Evolutionary conservation across 2,113 vertebrate species (phyloP).

Genomic region (Alethe castanea): DNA sequence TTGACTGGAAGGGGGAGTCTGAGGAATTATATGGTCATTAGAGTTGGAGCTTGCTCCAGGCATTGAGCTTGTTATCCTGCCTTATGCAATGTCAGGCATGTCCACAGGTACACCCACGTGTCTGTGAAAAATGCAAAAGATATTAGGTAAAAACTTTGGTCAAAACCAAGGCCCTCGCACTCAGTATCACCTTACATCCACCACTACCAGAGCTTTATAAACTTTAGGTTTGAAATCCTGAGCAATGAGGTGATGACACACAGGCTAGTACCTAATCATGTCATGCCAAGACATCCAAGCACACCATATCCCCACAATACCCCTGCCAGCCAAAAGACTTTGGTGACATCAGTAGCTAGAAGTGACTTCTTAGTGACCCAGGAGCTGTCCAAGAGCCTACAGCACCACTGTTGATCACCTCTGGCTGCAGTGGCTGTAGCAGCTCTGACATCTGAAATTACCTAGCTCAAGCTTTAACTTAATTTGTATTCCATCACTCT

Average conservation of each 20-base stretch:
- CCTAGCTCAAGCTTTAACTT: background rate
- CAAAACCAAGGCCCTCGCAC: background rate
- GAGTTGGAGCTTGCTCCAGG: background rate
- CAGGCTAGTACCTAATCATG: background rate
- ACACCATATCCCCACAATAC: fast-evolving
- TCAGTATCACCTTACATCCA: background rate
- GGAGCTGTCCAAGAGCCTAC: background rate
- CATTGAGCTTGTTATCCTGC: background rate
- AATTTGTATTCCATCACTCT: background rate
- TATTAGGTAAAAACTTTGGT: background rate
- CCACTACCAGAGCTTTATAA: background rate
- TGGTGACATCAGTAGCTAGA: background rate
- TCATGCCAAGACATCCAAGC: background rate
- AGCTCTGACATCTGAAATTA: background rate
- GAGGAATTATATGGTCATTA: background rate
- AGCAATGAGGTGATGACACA: background rate
- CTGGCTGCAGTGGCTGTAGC: background rate
- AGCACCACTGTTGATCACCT: background rate
- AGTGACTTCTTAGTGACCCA: background rate
- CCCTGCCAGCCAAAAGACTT: background rate
- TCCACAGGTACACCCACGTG: fast-evolving
- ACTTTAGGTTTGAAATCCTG: background rate
- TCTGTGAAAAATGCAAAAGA: background rate
- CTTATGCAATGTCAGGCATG: background rate
- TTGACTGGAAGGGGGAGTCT: background rate